These are phyloP conservation scores for Drosophila yakuba DNA, from an alignment of 1,140 invertebrate genomes.

Conservation along the genomic window DNA sequence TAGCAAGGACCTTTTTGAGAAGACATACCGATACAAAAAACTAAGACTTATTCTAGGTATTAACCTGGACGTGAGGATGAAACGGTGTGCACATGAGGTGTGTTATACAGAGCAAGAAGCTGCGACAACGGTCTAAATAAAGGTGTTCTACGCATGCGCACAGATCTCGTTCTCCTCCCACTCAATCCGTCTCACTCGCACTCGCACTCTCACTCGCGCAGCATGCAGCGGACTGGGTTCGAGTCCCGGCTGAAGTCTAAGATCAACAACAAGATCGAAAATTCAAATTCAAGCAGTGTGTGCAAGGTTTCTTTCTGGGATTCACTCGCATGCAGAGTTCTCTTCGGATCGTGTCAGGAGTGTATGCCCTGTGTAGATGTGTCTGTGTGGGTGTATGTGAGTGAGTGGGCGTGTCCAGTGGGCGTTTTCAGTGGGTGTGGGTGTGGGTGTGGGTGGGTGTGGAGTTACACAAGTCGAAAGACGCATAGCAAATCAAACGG, in stretches of 20 bases:
- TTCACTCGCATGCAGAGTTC: constrained; percentile 55
- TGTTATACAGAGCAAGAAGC: constrained; percentile 33
- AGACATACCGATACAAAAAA: no score
- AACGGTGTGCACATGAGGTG: constrained; percentile 2
- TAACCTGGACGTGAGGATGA: neutral
- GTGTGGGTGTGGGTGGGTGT: constrained; percentile 4
- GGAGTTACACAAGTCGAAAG: constrained; percentile 57
- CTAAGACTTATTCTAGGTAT: neutral
- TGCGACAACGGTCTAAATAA: constrained; percentile 7
- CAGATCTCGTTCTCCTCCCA: constrained; percentile 26
- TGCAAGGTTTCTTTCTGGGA: constrained; percentile 51
- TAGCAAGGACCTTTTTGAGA: neutral
- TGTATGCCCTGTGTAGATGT: constrained; percentile 29
- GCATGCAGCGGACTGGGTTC: constrained; percentile 30
- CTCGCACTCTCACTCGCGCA: constrained; percentile 19
- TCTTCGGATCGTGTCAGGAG: constrained; percentile 14
- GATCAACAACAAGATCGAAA: constrained; percentile 5
- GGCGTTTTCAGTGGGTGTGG: constrained; percentile 11
- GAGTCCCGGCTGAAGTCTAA: constrained; percentile 37
- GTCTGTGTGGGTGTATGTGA: constrained; percentile 19
- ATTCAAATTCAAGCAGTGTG: constrained; percentile 38
- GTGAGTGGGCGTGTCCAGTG: constrained; percentile 22
- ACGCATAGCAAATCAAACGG: constrained; percentile 74
- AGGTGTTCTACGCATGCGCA: constrained; percentile 33
- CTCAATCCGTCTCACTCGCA: constrained; percentile 15